A percentile compares a stretch with the other conserved stretches of the same genome.
These are phyloP conservation scores for Papilio elwesi DNA, from an alignment of 2,888 invertebrate genomes.

Conservation along the genomic window DNA sequence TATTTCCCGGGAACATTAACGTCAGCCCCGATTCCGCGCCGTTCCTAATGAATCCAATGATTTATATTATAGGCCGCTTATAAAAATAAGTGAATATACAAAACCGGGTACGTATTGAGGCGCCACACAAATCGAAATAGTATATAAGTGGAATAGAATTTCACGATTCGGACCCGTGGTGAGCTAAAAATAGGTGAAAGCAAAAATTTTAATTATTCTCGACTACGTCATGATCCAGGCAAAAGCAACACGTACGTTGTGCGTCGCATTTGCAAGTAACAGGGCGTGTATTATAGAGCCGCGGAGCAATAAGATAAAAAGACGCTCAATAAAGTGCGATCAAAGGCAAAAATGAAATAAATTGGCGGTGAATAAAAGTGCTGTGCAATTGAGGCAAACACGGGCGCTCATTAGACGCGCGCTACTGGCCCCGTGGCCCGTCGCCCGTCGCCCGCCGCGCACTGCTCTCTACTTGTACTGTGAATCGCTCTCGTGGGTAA, in stretches of 20 bases:
- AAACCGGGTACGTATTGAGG: constrained; percentile 40
- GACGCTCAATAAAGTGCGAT: constrained; percentile 83
- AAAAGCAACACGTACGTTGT: constrained; percentile 71
- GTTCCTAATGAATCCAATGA: constrained; percentile 57
- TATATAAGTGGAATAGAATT: constrained; percentile 42
- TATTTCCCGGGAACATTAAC: constrained; percentile 70
- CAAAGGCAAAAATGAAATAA: constrained; percentile 84
- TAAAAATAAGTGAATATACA: constrained; percentile 46
- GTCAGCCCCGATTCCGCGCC: constrained; percentile 60
- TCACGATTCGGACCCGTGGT: constrained; percentile 41
- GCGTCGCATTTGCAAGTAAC: constrained; percentile 84
- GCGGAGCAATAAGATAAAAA: constrained; percentile 83
- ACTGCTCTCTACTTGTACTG: neutral
- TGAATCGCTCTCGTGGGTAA: constrained; percentile 19
- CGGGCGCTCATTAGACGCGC: constrained; percentile 80
- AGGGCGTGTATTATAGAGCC: constrained; percentile 82
- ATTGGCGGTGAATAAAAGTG: constrained; percentile 82
- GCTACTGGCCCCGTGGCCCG: constrained; percentile 47
- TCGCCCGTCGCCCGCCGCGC: constrained; percentile 42
- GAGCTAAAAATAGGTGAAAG: constrained; percentile 53
- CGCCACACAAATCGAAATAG: constrained; percentile 32
- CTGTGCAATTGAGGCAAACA: constrained; percentile 83
- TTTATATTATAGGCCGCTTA: constrained; percentile 49
- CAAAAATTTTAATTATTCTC: constrained; percentile 77
- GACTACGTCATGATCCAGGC: constrained; percentile 74